Evolutionary conservation across 2,888 invertebrate genomes (phyloP).

Genomic region (Pachymerium ferrugineum): DNA sequence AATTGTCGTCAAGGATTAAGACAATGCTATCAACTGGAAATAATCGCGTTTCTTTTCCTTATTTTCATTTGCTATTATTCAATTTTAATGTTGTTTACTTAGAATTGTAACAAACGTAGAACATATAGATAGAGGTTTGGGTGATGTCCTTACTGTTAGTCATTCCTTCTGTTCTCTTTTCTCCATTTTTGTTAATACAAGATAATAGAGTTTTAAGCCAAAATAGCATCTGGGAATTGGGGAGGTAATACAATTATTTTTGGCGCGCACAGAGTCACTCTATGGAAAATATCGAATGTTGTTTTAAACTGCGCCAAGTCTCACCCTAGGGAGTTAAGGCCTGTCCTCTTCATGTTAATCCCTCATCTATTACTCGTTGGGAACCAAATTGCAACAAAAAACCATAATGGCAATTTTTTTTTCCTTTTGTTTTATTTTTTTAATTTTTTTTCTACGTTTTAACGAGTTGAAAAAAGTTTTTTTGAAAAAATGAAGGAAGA

Average conservation of each 20-base stretch:
- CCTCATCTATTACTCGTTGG: constrained; percentile 14
- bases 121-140: no score
- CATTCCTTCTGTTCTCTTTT: not conserved
- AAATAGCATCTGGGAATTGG: constrained; percentile 27
- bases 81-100: no score
- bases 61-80: no score
- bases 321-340: not conserved
- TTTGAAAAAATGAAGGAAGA: not conserved
- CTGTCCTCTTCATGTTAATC: constrained; percentile 16
- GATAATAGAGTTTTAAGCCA: constrained; percentile 11
- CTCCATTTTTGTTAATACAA: not conserved
- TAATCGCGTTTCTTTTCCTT: no score
- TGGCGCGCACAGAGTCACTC: not conserved
- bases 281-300: constrained; percentile 20
- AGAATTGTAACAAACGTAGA: no score
- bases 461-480: not conserved
- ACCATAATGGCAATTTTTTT: constrained; percentile 8
- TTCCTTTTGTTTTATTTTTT: no score
- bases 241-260: constrained; percentile 28
- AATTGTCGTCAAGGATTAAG: no score
- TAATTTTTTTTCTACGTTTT: no score
- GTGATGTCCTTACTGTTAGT: not conserved
- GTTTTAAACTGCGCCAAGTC: constrained; percentile 12
- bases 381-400: not conserved
- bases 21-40: no score